Evolutionary conservation across 2,888 invertebrate species (phyloP), one percentile per base, ranked within the genome.

Genomic region (Patella depressa): DNA sequence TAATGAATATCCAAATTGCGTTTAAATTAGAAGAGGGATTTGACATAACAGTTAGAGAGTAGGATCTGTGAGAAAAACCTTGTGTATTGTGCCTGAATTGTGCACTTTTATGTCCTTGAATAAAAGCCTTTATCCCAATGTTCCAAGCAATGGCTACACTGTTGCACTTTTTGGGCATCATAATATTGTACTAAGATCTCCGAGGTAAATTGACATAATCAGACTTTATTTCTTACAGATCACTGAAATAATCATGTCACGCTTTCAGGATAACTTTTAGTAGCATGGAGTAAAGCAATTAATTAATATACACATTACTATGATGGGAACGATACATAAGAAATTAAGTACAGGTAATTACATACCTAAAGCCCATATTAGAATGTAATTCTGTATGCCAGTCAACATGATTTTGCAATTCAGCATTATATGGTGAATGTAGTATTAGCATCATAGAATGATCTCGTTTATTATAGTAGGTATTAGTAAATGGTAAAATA

Each of bases 321-420:
- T 45, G 45, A 45, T 9, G 45, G 9, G 9, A 45, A 45, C 5
- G 5, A 45, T 45, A 45, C 4, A 45, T 45, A 45, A 45, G 34
- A 45, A 45, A 45, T 45, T 7, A 45, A 45, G 9, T 45, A 45
- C 45, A n/a, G 53, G 15, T 17, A 17, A 74, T n/a, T n/a, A n/a
- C 81, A 75, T 78, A 91, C 91, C 91, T 89, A 83, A 91, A 91
- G 76, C 91, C 91, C 45, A 91, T 84, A 85, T 91, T 89, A 54
- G 90, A 90, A 79, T 91, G 91, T 14, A 91, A 85, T 73, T 90
- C 88, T 53, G 84, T 85, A 72, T 88, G 87, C 91, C 90, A 91
- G 81, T 87, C 86, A 53, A 86, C 84, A 74, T 87, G 86, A 74
- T 88, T 90, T 78, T 88, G 87, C 53, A 89, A 80, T 76, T 88